Conservation (phyloP, 92 coral and sea anemone genomes). For the Heteractis magnifica region DNA sequence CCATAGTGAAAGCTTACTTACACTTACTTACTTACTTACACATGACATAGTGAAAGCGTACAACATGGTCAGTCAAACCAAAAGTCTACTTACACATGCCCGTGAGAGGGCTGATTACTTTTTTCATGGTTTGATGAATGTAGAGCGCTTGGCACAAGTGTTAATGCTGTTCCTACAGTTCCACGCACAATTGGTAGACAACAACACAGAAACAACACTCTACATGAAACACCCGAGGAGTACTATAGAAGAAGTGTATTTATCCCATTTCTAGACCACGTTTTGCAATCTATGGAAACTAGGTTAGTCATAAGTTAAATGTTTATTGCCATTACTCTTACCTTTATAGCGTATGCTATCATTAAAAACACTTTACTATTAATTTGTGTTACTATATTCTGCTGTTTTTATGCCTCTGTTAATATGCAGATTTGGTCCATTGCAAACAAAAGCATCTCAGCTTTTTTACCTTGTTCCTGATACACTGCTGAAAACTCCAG, state of each 20-base stretch:
- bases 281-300: slow-evolving; percentile 14
- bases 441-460: slow-evolving; percentile 7
- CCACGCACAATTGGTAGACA: slow-evolving; percentile 49
- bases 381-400: neutral
- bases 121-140: slow-evolving; percentile 40
- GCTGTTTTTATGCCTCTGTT: neutral
- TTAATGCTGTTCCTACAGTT: slow-evolving; percentile 34
- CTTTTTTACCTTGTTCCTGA: slow-evolving; percentile 5
- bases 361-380: neutral
- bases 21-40: too few relatives aligned
- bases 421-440: slow-evolving; percentile 4
- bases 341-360: neutral
- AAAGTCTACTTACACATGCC: slow-evolving; percentile 11
- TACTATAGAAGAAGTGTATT: slow-evolving; percentile 31
- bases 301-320: neutral
- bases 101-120: slow-evolving; percentile 41
- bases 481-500: neutral
- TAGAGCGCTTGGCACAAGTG: slow-evolving; percentile 38
- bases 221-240: slow-evolving; percentile 51
- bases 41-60: slow-evolving; percentile 58
- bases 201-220: slow-evolving; percentile 40
- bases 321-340: neutral
- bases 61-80: slow-evolving; percentile 43
- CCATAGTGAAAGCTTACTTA: too few relatives aligned
- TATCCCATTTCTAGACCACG: slow-evolving; percentile 47